These are phyloP conservation scores for Amyelois transitella DNA, from an alignment of 1,140 invertebrate species.

Conservation along the genomic window DNA sequence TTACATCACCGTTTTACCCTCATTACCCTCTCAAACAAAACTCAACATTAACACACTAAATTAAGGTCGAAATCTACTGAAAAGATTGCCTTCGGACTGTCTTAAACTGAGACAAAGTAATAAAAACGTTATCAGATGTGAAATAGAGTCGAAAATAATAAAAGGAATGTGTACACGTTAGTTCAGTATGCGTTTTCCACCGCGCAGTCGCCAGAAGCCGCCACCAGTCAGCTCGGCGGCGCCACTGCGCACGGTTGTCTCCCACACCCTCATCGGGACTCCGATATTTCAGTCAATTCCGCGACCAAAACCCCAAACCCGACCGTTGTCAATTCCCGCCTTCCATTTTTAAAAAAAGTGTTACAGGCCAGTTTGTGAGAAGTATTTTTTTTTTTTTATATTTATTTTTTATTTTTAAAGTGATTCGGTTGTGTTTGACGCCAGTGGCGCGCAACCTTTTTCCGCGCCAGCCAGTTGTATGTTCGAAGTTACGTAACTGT, in stretches of 20 bases:
- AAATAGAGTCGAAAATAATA: slow-evolving; percentile 15
- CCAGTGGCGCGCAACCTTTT: slow-evolving; percentile 45
- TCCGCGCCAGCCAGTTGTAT: slow-evolving; percentile 31
- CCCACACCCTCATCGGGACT: slow-evolving; percentile 13
- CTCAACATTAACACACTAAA: slow-evolving; percentile 1
- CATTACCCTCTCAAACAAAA: slow-evolving; percentile 11
- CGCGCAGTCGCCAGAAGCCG: slow-evolving; percentile 44
- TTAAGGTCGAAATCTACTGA: background rate
- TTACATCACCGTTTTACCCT: slow-evolving; percentile 2
- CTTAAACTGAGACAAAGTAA: slow-evolving; percentile 12
- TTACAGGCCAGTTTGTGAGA: slow-evolving; percentile 18
- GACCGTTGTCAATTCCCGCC: slow-evolving; percentile 41
- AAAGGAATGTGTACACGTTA: background rate
- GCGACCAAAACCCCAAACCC: slow-evolving; percentile 21
- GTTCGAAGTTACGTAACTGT: slow-evolving; percentile 54
- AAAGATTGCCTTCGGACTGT: background rate
- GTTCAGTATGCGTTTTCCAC: slow-evolving; percentile 26
- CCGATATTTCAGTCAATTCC: slow-evolving; percentile 42
- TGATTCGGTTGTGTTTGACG: slow-evolving; percentile 2
- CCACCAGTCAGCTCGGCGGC: slow-evolving; percentile 47
- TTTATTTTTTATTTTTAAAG: slow-evolving; percentile 12
- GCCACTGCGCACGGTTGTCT: slow-evolving; percentile 48
- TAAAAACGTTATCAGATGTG: slow-evolving; percentile 14
- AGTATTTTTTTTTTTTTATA: slow-evolving; percentile 6
- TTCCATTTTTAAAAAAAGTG: slow-evolving; percentile 34